Evolutionary conservation across 2,888 invertebrate genomes (phyloP).

Genomic region (Hirtodrosophila histrioides): DNA sequence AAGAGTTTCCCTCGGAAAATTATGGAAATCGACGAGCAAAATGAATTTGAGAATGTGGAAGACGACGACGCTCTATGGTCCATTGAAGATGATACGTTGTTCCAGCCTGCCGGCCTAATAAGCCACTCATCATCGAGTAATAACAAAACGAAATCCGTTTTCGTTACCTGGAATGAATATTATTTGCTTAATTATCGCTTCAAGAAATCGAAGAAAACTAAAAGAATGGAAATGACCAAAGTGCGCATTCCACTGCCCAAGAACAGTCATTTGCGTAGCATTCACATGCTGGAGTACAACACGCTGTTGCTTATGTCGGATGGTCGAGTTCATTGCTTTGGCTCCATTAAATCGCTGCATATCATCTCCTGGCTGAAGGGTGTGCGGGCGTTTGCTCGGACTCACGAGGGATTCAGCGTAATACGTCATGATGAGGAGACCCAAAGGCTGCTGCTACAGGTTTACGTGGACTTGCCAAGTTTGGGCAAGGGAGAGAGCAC

Average conservation of each 20-base stretch:
- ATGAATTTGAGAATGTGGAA: constrained; percentile 3
- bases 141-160: constrained; percentile 74
- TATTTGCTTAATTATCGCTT: constrained; percentile 82
- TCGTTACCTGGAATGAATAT: constrained; percentile 82
- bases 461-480: constrained; percentile 76
- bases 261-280: constrained; percentile 56
- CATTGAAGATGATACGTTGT: constrained; percentile 80
- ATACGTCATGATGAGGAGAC: constrained; percentile 63
- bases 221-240: constrained; percentile 66
- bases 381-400: constrained; percentile 72
- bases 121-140: constrained; percentile 74
- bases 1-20: constrained; percentile 8
- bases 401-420: constrained; percentile 75
- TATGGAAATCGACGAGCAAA: constrained; percentile 26
- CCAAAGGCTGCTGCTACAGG: constrained; percentile 67
- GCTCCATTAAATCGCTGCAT: constrained; percentile 81
- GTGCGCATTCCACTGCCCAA: constrained; percentile 69
- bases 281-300: constrained; percentile 81
- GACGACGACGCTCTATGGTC: constrained; percentile 69
- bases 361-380: constrained; percentile 74
- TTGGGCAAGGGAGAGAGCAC: constrained; percentile 64
- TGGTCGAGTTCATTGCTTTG: constrained; percentile 81
- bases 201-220: constrained; percentile 66
- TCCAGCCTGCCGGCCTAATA: constrained; percentile 79
- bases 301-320: constrained; percentile 78